These are phyloP conservation scores for Girardia tigrina DNA, from an alignment of 2,888 invertebrate species.

Conservation along the genomic window DNA sequence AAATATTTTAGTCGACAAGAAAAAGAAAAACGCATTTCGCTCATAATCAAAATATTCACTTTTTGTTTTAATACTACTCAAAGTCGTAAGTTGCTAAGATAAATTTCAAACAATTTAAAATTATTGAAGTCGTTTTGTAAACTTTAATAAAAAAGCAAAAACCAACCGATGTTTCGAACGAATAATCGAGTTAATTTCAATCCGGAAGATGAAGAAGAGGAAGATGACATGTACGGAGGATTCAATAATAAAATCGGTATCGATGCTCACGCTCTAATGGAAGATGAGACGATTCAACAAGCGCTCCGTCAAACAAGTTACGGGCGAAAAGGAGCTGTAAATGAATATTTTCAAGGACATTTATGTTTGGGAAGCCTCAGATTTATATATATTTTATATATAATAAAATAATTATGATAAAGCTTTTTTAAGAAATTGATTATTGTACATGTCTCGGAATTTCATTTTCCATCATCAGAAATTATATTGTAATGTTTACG, in stretches of 20 bases:
- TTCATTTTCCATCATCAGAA: no score
- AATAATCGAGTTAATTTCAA: constrained; percentile 7
- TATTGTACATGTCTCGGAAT: no score
- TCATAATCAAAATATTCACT: not conserved
- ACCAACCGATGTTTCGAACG: constrained; percentile 4
- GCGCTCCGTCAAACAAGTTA: not conserved
- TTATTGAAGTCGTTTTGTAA: no score
- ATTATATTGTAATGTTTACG: no score
- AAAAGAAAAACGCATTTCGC: not conserved
- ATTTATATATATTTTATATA: no score
- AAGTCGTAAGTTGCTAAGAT: constrained; percentile 6
- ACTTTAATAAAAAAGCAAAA: not conserved
- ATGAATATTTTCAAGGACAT: no score
- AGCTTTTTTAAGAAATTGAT: no score
- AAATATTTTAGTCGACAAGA: no score
- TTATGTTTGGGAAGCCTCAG: no score
- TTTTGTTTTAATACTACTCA: no score
- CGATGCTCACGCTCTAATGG: not conserved
- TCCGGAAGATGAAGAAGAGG: constrained; percentile 8
- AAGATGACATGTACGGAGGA: not conserved
- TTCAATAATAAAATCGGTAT: constrained; percentile 1
- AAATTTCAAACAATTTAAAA: not conserved
- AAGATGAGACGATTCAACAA: not conserved
- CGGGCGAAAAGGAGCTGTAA: not conserved
- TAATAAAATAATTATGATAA: no score